A percentile compares a stretch with the other conserved stretches of the same genome.
Conservation (phyloP, 2,113 vertebrate genomes). For the Hirundichthys speculiger region DNA sequence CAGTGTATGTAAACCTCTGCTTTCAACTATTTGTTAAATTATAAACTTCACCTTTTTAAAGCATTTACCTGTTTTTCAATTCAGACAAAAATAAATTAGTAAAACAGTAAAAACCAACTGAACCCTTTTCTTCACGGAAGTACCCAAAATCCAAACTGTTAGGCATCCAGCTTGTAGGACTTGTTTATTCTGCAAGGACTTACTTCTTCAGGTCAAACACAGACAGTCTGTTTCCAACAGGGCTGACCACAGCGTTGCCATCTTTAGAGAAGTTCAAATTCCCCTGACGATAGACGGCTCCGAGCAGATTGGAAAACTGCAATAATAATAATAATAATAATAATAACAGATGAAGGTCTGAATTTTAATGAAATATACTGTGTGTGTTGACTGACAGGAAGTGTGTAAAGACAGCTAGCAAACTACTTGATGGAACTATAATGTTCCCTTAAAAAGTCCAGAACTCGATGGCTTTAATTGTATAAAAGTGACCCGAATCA, state of each 20-base stretch:
- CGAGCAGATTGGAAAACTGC: slow-evolving; percentile 94
- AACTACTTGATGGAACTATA: background rate
- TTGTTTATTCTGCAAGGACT: slow-evolving; percentile 20
- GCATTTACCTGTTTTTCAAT: too few relatives aligned
- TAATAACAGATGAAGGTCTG: too few relatives aligned
- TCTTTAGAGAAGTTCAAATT: slow-evolving; percentile 91
- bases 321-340: background rate
- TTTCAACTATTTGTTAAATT: too few relatives aligned
- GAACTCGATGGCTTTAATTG: background rate
- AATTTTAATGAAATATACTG: too few relatives aligned
- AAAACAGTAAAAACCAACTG: too few relatives aligned
- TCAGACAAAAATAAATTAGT: too few relatives aligned
- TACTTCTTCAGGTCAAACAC: slow-evolving; percentile 94
- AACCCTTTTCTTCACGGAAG: too few relatives aligned
- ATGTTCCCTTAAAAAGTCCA: background rate
- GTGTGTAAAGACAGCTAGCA: background rate
- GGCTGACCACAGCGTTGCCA: slow-evolving; percentile 90
- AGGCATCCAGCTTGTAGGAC: too few relatives aligned
- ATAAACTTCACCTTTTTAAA: too few relatives aligned
- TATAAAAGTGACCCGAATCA: background rate
- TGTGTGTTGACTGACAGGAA: too few relatives aligned
- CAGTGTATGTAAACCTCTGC: too few relatives aligned
- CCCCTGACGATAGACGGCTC: slow-evolving; percentile 92
- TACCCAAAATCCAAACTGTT: too few relatives aligned
- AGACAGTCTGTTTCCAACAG: slow-evolving; percentile 93